These are phyloP conservation scores for Drosophila biarmipes DNA, from an alignment of 1,140 invertebrate genomes.

Conservation along the genomic window DNA sequence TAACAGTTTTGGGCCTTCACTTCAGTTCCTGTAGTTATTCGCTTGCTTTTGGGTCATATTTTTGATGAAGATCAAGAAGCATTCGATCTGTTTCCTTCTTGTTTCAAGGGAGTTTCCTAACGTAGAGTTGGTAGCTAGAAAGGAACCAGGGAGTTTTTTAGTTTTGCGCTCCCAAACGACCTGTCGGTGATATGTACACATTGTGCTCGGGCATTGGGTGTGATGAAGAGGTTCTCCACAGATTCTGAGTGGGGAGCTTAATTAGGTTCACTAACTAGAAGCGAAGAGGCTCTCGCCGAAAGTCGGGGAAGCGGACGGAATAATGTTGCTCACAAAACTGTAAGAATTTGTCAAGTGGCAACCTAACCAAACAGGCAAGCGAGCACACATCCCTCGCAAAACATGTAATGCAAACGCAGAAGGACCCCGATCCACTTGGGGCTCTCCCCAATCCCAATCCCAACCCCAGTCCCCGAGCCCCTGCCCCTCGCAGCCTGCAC, in stretches of 20 bases:
- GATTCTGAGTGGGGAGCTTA: slow-evolving; percentile 8
- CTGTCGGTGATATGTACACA: background rate
- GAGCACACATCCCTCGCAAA: slow-evolving; percentile 24
- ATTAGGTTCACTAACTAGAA: slow-evolving; percentile 49
- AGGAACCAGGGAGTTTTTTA: too few species aligned
- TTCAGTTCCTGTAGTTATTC: background rate
- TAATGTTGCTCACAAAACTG: slow-evolving; percentile 70
- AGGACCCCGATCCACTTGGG: slow-evolving; percentile 51
- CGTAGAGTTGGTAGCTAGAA: too few species aligned
- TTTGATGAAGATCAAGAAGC: too few species aligned
- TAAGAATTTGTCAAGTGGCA: slow-evolving; percentile 79
- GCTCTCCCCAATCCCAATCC: slow-evolving; percentile 2
- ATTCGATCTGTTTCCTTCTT: too few species aligned
- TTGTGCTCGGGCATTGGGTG: background rate
- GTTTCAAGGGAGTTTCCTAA: too few species aligned
- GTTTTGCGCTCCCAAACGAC: too few species aligned
- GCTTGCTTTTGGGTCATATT: too few species aligned
- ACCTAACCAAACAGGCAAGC: slow-evolving; percentile 44
- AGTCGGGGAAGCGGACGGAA: slow-evolving; percentile 49
- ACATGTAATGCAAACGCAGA: slow-evolving; percentile 29
- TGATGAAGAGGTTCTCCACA: background rate
- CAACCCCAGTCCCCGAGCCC: slow-evolving; percentile 15
- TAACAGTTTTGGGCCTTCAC: background rate
- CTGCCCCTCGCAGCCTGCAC: slow-evolving; percentile 29
- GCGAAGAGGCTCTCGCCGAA: slow-evolving; percentile 23